Conservation (phyloP, 2,113 vertebrate genomes). For the Tichodroma muraria region DNA sequence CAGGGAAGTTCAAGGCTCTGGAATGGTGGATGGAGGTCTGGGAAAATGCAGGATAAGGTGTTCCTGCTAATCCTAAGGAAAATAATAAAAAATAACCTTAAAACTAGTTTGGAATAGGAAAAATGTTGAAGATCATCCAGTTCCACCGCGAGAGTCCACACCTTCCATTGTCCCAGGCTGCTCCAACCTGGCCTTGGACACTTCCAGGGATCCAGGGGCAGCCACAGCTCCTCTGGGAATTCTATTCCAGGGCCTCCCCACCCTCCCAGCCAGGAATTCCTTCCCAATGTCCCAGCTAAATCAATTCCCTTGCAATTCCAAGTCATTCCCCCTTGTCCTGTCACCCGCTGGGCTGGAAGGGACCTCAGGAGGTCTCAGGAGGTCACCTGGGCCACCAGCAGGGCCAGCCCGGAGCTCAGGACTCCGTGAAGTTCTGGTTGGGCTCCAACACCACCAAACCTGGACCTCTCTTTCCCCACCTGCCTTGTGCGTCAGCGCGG, state of each 20-base stretch:
- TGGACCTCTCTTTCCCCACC: not conserved
- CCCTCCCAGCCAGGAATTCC: not conserved
- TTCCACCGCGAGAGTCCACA: not conserved
- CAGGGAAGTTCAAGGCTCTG: fast-evolving
- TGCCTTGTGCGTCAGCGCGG: no score
- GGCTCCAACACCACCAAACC: not conserved
- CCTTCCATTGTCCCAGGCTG: fast-evolving
- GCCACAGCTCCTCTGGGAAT: not conserved
- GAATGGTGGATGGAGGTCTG: fast-evolving
- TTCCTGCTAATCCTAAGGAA: not conserved
- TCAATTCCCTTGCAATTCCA: not conserved
- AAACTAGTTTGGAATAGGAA: not conserved
- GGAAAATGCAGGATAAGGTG: not conserved
- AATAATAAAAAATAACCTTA: not conserved
- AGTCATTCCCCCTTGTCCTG: no score
- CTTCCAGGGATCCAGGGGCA: not conserved
- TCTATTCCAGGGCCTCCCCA: no score
- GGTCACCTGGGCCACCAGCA: not conserved
- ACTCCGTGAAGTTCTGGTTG: no score
- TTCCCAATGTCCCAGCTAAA: not conserved
- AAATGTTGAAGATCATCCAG: fast-evolving
- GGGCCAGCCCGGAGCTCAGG: no score
- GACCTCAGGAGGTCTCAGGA: not conserved
- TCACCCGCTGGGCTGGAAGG: not conserved
- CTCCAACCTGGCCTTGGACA: not conserved